Evolutionary conservation across 2,113 vertebrate genomes (phyloP).

Genomic region (Candoia aspera): DNA sequence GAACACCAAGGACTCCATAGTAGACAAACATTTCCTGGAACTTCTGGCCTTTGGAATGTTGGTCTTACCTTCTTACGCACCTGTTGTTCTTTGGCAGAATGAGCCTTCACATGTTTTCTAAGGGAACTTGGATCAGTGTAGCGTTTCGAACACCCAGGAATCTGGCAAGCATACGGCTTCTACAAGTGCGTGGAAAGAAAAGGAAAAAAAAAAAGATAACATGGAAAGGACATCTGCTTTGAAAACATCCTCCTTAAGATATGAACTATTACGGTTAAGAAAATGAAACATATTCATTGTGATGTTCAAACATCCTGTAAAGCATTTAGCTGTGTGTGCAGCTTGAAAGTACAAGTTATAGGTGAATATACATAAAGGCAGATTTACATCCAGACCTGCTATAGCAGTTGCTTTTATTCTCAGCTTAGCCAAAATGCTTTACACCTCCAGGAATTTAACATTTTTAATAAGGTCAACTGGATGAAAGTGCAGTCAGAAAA

Average conservation of each 20-base stretch:
- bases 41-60: background rate
- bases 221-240: constrained; percentile 19
- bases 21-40: background rate
- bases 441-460: background rate
- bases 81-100: constrained; percentile 96
- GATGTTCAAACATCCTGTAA: background rate
- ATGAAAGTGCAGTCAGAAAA: constrained; percentile 27
- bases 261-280: background rate
- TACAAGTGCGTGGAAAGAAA: constrained; percentile 57
- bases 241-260: constrained; percentile 1
- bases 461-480: background rate
- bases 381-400: constrained; percentile 6
- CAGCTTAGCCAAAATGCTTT: background rate
- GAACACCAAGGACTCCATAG: too few species aligned
- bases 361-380: background rate
- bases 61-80: constrained; percentile 93
- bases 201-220: background rate
- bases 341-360: constrained; percentile 9
- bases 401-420: background rate
- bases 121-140: constrained; percentile 99
- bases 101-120: constrained; percentile 97
- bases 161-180: constrained; percentile 99
- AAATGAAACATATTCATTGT: background rate
- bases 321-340: background rate
- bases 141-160: constrained; percentile 95